Conservation (phyloP, 2,797 vertebrate genomes). For the Phataginus tricuspis region DNA sequence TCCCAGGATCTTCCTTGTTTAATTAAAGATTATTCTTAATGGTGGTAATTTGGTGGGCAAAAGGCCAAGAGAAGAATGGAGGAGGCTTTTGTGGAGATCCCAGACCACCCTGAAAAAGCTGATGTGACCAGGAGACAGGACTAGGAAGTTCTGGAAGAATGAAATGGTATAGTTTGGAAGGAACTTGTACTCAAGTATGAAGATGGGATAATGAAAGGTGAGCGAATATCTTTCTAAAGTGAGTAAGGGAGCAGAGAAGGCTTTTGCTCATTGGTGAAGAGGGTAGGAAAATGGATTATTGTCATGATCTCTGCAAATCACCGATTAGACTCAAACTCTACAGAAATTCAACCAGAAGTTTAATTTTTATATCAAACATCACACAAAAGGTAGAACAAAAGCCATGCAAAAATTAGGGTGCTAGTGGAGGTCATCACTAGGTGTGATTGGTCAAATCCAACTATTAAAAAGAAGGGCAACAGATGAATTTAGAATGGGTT, state of each 20-base stretch:
- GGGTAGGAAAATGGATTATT: neutral
- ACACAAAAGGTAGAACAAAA: neutral
- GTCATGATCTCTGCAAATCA: neutral
- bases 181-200: neutral
- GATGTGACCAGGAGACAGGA: neutral
- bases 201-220: neutral
- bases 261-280: neutral
- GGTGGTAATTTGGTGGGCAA: neutral
- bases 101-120: neutral
- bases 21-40: slow-evolving; percentile 34
- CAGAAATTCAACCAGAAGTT: slow-evolving; percentile 28
- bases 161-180: neutral
- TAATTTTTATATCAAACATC: neutral
- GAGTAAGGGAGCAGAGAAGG: neutral
- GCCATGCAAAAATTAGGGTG: neutral
- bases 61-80: neutral
- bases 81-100: neutral
- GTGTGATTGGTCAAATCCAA: neutral
- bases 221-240: neutral
- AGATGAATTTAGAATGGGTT: neutral
- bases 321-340: neutral
- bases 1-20: slow-evolving; percentile 27
- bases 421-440: neutral
- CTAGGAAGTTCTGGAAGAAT: neutral
- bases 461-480: neutral